Percentiles rank a stretch among this genome's conserved stretches.
phyloP scores from a whole-genome alignment of 2,113 vertebrate species.

The Xerus inauris region DNA sequence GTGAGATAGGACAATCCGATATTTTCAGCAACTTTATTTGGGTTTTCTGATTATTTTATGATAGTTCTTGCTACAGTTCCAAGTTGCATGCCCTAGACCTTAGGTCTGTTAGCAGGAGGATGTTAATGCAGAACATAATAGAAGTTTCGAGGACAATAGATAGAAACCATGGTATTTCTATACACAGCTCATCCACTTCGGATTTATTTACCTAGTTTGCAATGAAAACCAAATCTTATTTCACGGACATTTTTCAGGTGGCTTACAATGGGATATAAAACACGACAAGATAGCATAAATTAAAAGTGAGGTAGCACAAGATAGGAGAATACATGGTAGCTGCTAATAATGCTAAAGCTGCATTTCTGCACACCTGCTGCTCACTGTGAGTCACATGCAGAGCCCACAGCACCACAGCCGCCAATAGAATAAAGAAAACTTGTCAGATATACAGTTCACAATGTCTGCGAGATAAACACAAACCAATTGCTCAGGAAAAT shows the following conservation, averaged over 20 bases:
- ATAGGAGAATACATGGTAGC: neutral
- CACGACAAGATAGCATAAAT: slow-evolving; percentile 44
- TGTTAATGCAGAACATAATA: neutral
- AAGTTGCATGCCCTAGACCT: neutral
- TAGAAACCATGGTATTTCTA: neutral
- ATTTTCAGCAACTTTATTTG: slow-evolving; percentile 29
- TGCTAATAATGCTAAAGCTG: too few relatives aligned
- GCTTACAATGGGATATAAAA: slow-evolving; percentile 14
- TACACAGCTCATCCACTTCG: neutral
- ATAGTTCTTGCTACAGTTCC: neutral
- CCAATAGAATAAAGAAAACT: neutral
- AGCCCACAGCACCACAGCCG: rapidly evolving
- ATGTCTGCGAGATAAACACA: slow-evolving; percentile 49
- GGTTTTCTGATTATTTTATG: neutral
- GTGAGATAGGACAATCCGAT: neutral
- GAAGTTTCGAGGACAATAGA: slow-evolving; percentile 32
- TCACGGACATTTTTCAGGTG: neutral
- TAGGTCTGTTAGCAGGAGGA: neutral
- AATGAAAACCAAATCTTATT: slow-evolving; percentile 1
- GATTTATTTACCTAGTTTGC: slow-evolving; percentile 34
- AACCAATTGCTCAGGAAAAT: slow-evolving; percentile 66
- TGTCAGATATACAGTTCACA: slow-evolving; percentile 21
- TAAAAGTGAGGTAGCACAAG: neutral
- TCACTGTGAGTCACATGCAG: neutral
- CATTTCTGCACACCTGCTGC: neutral